Base-by-base conservation (phyloP, 2,888 invertebrate genomes). In the Cetonia aurata region DNA sequence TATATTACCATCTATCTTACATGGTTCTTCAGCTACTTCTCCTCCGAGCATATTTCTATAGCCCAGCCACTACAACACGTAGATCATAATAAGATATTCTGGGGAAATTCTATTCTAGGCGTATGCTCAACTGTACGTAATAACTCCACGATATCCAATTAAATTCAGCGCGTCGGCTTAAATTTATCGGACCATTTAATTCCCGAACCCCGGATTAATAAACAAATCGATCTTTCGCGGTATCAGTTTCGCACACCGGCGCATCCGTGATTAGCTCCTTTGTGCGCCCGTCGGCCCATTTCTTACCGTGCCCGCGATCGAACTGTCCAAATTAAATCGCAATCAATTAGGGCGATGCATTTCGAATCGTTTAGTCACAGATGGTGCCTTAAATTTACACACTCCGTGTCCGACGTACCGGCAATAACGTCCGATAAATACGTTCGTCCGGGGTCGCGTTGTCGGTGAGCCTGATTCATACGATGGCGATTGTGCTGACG, bases 321-420 rank as follows among this genome's bases (percentile, higher is more conserved):
- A 48, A 56, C 66, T 33, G 31, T 41, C 48, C 66, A 50, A 66
- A 48, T 67, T 37, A 71, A 75, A 75, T 74, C 69, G 71, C 74
- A 73, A 75, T 75, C 74, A 75, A 75, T 75, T 75, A 75, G 56
- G 57, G 71, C 71, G 71, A 69, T 55, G 69, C 71, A 75, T 76
- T 75, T 69, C 74, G 70, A 76, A 75, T 74, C 73, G 75, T 72
- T 76, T 76, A 74, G 74, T 76, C 75, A 75, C 76, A 76, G 76
- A 74, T 76, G 76, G 76, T 76, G 73, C 69, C 73, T 72, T 73
- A 74, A 75, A 75, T 75, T 76, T 75, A 68, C 68, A 71, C 71
- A 69, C 71, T 71, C 68, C 52, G 31, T 48, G 33, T 33, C 62
- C 46, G 48, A 15, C 48, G 48, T 48, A 62, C 62, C 62, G 46